phyloP scores from a whole-genome alignment of 2,797 vertebrate genomes.

The Nasua narica region DNA sequence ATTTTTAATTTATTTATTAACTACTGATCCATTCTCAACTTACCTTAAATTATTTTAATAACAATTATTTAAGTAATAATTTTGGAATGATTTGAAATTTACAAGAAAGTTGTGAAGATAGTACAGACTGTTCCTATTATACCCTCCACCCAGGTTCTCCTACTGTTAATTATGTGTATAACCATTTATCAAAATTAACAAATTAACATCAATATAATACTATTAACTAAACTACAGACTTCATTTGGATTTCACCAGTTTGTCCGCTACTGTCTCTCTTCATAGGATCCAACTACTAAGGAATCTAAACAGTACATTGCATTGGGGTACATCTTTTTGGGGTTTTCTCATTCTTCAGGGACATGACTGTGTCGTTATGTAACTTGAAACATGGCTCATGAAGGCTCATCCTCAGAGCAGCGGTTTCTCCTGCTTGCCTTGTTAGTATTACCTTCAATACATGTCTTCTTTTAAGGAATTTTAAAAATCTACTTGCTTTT shows the following conservation, averaged over 20 bases:
- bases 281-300: not conserved
- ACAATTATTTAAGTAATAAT: not conserved
- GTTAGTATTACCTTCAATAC: not conserved
- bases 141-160: not conserved
- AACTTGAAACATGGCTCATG: not conserved
- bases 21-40: not conserved
- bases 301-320: not conserved
- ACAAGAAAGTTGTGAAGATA: not conserved
- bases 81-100: not conserved
- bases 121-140: not conserved
- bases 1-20: not conserved
- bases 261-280: not conserved
- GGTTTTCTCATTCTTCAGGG: not conserved
- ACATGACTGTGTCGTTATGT: accelerated
- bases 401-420: not conserved
- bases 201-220: not conserved
- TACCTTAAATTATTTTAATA: not conserved
- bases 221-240: not conserved
- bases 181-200: not conserved
- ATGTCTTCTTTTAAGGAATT: not conserved
- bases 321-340: not conserved
- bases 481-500: not conserved
- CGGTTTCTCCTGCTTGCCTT: not conserved
- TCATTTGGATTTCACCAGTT: not conserved
- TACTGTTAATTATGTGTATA: not conserved